These are phyloP conservation scores for Hemicordylus capensis DNA, from an alignment of 2,113 vertebrate genomes.

Conservation along the genomic window DNA sequence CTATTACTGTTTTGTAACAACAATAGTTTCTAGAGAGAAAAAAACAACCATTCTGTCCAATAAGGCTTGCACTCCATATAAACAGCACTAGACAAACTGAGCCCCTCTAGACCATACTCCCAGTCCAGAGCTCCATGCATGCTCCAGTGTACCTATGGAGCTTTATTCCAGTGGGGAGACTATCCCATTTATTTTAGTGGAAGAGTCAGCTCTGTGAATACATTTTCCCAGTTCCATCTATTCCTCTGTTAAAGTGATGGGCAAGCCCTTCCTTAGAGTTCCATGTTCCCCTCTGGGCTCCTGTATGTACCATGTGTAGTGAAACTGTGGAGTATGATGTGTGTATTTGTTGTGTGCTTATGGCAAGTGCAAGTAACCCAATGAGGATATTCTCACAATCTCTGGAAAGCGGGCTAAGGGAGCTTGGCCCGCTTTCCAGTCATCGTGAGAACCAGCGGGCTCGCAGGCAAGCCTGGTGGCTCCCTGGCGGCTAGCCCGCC, in stretches of 20 bases:
- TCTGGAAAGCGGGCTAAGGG: too few species aligned
- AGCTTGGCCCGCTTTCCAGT: too few species aligned
- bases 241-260: too few species aligned
- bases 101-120: neutral
- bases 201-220: neutral
- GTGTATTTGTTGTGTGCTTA: neutral
- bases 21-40: constrained; percentile 13
- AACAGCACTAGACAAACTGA: neutral
- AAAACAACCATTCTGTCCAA: neutral
- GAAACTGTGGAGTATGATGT: neutral
- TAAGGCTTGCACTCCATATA: neutral
- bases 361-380: neutral
- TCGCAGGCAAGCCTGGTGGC: too few species aligned
- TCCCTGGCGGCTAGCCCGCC: too few species aligned
- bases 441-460: too few species aligned
- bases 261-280: too few species aligned
- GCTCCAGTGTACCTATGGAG: neutral
- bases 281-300: neutral
- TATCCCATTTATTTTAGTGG: neutral
- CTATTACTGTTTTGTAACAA: constrained; percentile 39
- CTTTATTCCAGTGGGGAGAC: too few species aligned
- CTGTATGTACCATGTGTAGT: too few species aligned
- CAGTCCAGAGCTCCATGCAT: neutral
- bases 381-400: too few species aligned
- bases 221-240: too few species aligned